These are phyloP conservation scores for Tragelaphus oryx DNA, from an alignment of 2,797 vertebrate genomes.

Conservation along the genomic window DNA sequence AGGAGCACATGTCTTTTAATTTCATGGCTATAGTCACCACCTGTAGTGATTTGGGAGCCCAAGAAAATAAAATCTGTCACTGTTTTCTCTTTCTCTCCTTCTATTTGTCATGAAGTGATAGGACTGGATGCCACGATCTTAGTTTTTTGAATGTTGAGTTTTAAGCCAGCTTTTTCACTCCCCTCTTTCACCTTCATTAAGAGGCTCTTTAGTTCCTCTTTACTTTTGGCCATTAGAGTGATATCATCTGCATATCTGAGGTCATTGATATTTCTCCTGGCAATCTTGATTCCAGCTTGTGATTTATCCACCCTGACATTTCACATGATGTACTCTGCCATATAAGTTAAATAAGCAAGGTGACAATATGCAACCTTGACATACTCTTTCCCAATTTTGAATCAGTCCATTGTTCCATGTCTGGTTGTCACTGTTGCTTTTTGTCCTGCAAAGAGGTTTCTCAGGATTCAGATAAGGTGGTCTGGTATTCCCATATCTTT, in stretches of 20 bases:
- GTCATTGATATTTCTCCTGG: background rate
- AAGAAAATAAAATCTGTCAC: background rate
- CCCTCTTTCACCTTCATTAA: background rate
- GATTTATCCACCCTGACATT: background rate
- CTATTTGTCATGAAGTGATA: background rate
- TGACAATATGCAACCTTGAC: background rate
- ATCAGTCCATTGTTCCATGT: background rate
- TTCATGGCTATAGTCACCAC: background rate
- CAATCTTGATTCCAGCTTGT: background rate
- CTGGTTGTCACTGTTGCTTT: background rate
- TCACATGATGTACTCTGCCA: background rate
- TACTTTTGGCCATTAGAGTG: background rate
- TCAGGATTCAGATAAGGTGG: background rate
- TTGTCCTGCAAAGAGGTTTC: background rate
- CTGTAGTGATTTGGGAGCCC: background rate
- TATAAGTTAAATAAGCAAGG: background rate
- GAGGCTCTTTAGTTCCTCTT: background rate
- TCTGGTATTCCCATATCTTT: background rate
- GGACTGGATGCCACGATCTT: background rate
- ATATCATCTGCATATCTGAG: background rate
- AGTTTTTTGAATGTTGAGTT: background rate
- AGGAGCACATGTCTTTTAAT: background rate
- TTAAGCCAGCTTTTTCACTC: background rate
- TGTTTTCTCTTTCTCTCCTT: background rate
- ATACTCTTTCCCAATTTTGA: background rate